Base-by-base conservation (phyloP, 2,888 invertebrate genomes). In the Theodoxus fluviatilis region DNA sequence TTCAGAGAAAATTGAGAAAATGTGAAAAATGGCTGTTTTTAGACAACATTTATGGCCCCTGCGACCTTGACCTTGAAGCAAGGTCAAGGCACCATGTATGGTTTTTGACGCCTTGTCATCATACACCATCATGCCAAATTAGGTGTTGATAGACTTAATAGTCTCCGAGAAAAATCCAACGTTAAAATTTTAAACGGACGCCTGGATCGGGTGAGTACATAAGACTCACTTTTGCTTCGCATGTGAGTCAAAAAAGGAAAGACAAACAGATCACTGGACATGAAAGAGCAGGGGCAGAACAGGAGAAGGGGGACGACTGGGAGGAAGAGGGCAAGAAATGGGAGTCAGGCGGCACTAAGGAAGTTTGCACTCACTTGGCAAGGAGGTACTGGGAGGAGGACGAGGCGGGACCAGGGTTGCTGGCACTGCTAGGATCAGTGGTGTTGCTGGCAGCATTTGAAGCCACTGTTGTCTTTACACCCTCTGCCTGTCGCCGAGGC, bases 401-500 rank as follows among this genome's bases (percentile, higher is more conserved):
- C 40, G 70, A 49, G 40, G 35, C 59, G 3, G 71, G 47, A 52
- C 67, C 67, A 35, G 57, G 43, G 66, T 66, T 73, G 75, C 73
- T 73, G 67, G 76, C 70, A 66, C 71, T 75, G 38, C 74, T 75
- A 57, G 73, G 67, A 33, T 75, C 75, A 35, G 70, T 49, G 28
- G 59, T 73, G 40, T 68, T 57, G 68, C 72, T 73, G 38, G 78
- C 77, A 38, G 76, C 70, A 35, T 67, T 76, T n/a, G 75, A 68
- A 12, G 78, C 76, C 57, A 77, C 73, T 4, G 90, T 88, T 70
- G 89, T 87, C 80, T 91, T 90, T 38, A 78, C 77, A 73, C 80
- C 91, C 84, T 92, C 93, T 69, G 92, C 91, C 80, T 92, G 92
- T 81, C 95, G 91, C 80, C 95, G 91, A 79, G 95, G 95, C 87